These are phyloP conservation scores for Lapara coniferarum DNA, from an alignment of 2,888 invertebrate species.

Conservation along the genomic window DNA sequence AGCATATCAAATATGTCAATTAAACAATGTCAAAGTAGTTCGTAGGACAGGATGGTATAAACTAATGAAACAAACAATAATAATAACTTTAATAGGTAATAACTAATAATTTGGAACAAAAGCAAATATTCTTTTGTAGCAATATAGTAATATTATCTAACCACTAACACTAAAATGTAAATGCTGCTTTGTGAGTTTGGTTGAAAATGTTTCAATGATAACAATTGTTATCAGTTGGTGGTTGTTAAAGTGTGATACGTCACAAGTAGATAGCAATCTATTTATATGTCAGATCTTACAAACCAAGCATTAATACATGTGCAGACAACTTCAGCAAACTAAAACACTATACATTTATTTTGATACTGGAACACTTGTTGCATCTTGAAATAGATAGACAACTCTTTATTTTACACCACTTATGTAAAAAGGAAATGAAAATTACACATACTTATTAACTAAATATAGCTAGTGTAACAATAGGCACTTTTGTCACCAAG, in stretches of 20 bases:
- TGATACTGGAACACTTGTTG: not conserved
- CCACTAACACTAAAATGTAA: not conserved
- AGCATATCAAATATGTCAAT: too few relatives aligned
- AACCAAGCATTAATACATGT: not conserved
- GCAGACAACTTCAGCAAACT: not conserved
- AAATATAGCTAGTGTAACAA: too few relatives aligned
- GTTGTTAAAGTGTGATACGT: constrained; percentile 26
- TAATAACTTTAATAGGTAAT: not conserved
- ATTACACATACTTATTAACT: too few relatives aligned
- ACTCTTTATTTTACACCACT: too few relatives aligned
- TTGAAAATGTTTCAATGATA: constrained; percentile 24
- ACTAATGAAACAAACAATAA: too few relatives aligned
- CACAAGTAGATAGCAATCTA: constrained; percentile 25
- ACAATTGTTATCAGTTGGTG: constrained; percentile 27
- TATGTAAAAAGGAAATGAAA: too few relatives aligned
- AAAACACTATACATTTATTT: not conserved
- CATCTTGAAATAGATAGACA: too few relatives aligned
- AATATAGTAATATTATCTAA: constrained; percentile 6
- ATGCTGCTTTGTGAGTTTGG: constrained; percentile 9
- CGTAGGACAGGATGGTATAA: too few relatives aligned
- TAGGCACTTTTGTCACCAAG: too few relatives aligned
- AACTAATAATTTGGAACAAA: not conserved
- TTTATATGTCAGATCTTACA: constrained; percentile 13
- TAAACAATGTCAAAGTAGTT: too few relatives aligned
- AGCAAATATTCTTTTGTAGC: too few relatives aligned